A percentile compares a stretch with the other conserved stretches of the same genome.
Conservation (phyloP, 1,140 invertebrate genomes). For the Nomia melanderi region DNA sequence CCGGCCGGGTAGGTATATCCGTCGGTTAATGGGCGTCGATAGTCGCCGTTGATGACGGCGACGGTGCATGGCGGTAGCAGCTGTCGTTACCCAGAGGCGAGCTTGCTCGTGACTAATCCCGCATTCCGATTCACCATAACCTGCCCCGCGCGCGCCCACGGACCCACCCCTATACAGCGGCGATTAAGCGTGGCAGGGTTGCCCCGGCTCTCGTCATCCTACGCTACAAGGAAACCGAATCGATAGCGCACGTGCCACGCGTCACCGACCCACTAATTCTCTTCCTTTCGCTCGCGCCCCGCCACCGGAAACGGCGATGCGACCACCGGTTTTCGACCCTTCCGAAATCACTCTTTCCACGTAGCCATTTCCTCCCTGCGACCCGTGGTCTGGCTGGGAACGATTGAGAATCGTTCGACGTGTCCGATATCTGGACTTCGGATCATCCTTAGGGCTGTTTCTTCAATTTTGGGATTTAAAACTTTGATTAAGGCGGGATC, state of each 20-base stretch:
- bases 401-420: too few species aligned
- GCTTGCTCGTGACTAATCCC: constrained; percentile 77
- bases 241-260: constrained; percentile 73
- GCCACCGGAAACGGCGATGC: not conserved
- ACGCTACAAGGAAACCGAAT: constrained; percentile 72
- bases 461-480: too few species aligned
- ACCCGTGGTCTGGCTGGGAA: too few species aligned
- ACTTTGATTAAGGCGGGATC: too few species aligned
- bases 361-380: too few species aligned
- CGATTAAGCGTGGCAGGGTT: constrained; percentile 73
- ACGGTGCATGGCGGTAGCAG: constrained; percentile 70
- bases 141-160: constrained; percentile 52
- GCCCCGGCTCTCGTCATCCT: constrained; percentile 74
- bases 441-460: too few species aligned
- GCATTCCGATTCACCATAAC: constrained; percentile 74
- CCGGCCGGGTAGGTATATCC: constrained; percentile 37
- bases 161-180: constrained; percentile 63
- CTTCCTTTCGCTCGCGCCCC: not conserved
- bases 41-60: constrained; percentile 64
- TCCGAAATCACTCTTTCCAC: constrained; percentile 11
- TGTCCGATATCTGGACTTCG: too few species aligned
- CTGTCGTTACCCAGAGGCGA: constrained; percentile 77
- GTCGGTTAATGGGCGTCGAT: constrained; percentile 62
- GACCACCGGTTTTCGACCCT: not conserved
- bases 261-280: constrained; percentile 67